Evolutionary conservation across 2,113 vertebrate species (phyloP).

Genomic region (Oophaga pumilio): DNA sequence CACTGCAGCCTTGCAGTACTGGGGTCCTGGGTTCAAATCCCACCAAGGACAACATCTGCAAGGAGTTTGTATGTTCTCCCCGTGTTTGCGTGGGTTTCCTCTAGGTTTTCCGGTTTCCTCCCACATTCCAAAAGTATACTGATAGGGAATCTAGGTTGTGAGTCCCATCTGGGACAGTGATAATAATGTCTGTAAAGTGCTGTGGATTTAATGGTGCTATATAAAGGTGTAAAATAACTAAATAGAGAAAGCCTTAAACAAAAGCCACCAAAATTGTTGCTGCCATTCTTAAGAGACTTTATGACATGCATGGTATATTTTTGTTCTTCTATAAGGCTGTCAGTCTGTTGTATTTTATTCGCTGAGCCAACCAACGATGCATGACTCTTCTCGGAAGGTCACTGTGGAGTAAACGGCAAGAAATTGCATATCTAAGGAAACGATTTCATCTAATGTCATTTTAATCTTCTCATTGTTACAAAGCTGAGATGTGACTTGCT

Average conservation of each 20-base stretch:
- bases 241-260: background rate
- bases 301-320: slow-evolving; percentile 8
- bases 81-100: no score
- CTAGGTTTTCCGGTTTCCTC: no score
- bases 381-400: slow-evolving; percentile 11
- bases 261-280: background rate
- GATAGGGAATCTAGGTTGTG: no score
- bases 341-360: slow-evolving; percentile 4
- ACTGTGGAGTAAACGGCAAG: slow-evolving; percentile 27
- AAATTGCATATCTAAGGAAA: slow-evolving; percentile 27
- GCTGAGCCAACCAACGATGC: slow-evolving; percentile 5
- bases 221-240: no score
- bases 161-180: no score
- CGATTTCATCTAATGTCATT: slow-evolving; percentile 20
- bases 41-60: no score
- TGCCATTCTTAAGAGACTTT: background rate
- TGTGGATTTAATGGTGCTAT: no score
- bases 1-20: no score
- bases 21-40: no score
- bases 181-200: no score
- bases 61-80: no score
- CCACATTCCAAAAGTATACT: no score
- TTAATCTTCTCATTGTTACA: slow-evolving; percentile 34
- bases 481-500: background rate
- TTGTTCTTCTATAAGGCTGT: background rate